Base-by-base conservation (phyloP, 1,140 invertebrate genomes). In the Ceratosolen solmsi region DNA sequence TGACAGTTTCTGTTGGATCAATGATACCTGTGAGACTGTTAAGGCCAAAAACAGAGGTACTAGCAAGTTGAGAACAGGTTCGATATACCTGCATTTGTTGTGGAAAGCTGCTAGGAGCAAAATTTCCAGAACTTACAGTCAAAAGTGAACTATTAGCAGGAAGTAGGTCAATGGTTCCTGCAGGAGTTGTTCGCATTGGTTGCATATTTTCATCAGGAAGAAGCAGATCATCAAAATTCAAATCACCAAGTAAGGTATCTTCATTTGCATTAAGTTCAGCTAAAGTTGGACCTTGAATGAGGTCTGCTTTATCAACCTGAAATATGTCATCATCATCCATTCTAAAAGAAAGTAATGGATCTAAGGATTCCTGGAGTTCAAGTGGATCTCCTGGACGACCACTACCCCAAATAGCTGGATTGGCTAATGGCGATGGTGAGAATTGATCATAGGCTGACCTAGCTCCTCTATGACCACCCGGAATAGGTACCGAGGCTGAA, bases 311-410 rank as follows among this genome's bases (percentile, higher is more conserved):
- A 88, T 97, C 96, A 58, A 97, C 95, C 92, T 97, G 96, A 88
- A 97, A 97, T 84, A 97, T 96, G 87, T 97, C 96, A 88, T 97
- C 96, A 88, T 97, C 96, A 85, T 97, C 96, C 93, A 96, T 95
- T 89, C 94, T 95, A 70, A 95, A 94, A 7, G 94, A 88, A 9
- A 87, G 84, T 1, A 88, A 87, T 25, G 91, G 77, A 25, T 87
- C 88, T 73, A 90, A 86, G 0, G 89, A 77, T 76, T 91, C 90
- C 77, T 90, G 88, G 0, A 88, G 77, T 72, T 91, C 90, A 22
- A 89, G 79, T 54, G 88, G 89, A 38, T 82, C 80, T 1, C 70
- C 41, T 15, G 80, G 80, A 49, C 54, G 56, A 33, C 88, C 86
- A 5, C 85, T 86, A 7, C 84, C 85, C 91, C 91, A 92, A 8